Evolutionary conservation across 1,140 invertebrate species (phyloP).

Genomic region (Babylonia areolata): DNA sequence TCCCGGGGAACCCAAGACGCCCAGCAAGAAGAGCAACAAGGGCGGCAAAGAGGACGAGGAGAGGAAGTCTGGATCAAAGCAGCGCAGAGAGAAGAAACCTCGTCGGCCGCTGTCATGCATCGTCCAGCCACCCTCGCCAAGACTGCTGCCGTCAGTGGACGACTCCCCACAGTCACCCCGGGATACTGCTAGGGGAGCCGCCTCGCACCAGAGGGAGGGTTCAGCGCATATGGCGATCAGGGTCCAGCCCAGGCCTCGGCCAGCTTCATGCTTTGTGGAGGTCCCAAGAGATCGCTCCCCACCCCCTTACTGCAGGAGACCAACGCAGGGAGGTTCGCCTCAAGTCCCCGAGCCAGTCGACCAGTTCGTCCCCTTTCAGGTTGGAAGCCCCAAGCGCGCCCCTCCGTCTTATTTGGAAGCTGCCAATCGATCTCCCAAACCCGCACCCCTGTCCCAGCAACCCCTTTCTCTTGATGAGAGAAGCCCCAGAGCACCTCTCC

Average conservation of each 20-base stretch:
- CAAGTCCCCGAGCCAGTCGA: background rate
- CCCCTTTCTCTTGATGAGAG: background rate
- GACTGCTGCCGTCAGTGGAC: background rate
- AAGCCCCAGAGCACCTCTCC: background rate
- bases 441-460: background rate
- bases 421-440: background rate
- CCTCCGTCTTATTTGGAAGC: background rate
- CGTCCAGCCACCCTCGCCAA: background rate
- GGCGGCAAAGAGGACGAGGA: background rate
- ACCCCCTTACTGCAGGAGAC: background rate
- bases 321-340: background rate
- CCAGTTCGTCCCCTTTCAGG: background rate
- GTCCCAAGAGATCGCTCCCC: background rate
- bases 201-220: background rate
- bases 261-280: conserved; percentile 8
- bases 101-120: conserved; percentile 18
- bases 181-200: background rate
- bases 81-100: background rate
- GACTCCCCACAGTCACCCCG: background rate
- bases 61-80: background rate
- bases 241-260: background rate
- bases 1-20: background rate
- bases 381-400: background rate
- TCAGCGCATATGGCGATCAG: background rate
- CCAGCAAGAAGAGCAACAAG: background rate